Evolutionary conservation across 1,140 invertebrate species (phyloP), one percentile per base, ranked within the genome.

Genomic region (Pteromalus puparum): DNA sequence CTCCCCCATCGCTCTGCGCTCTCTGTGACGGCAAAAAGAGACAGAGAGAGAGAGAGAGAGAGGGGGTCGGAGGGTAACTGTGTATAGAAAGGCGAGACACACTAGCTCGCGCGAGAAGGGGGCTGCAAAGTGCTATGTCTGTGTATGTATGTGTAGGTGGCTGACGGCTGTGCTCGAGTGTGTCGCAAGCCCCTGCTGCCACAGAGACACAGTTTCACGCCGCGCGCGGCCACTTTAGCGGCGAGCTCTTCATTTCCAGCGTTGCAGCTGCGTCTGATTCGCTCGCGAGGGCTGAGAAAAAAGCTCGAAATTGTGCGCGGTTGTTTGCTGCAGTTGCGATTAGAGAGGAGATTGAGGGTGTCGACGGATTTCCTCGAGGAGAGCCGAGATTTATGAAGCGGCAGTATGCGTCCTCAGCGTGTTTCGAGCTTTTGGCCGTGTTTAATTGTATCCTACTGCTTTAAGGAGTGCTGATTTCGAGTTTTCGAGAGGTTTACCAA

Each of bases 151-250:
- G 21, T 28, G 26, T 34, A 72, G 10, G 26, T 72, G 2, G 38
- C 53, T 1, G 53, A 61, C 53, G 53, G 53, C 53, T 61, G 53
- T 15, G 61, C 65, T 53, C 15, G 24, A 65, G 26, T 86, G 24
- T 70, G 24, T 70, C 13, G 24, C 61, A 28, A 26, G 70, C 79
- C 86, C 84, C 87, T 88, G 86, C 84, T 90, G 90, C 88, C 89
- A 91, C 87, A 90, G 89, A 92, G 87, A 92, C 91, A 92, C 90
- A 91, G 89, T 91, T 92, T 91, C 88, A 26, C 28, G 13, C 1
- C 88, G 42, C 28, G 13, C 1, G 38, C 61, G 30, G 30, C 30
- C 30, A n/a, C 28, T 83, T 76, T 78, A 78, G 75, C 24, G 42
- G n/a, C 24, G 9, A 76, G 61, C 26, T 70, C 26, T 81, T 73